Conservation (phyloP, 2,797 vertebrate genomes). For the Aselliscus stoliczkanus region DNA sequence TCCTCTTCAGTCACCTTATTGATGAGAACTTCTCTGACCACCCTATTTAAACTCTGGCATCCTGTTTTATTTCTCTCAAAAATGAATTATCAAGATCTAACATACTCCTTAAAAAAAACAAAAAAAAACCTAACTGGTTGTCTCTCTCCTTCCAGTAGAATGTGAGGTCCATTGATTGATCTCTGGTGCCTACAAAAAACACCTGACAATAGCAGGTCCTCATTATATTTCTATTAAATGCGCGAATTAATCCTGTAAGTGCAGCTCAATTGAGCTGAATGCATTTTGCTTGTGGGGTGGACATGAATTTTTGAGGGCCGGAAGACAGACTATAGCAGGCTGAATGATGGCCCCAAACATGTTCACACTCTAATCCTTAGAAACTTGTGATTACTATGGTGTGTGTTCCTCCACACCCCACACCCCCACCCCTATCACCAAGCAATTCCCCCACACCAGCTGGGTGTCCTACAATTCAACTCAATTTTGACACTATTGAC, state of each 20-base stretch:
- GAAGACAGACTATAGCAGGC: accelerated
- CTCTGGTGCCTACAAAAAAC: neutral
- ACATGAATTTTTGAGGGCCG: neutral
- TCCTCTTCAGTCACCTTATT: neutral
- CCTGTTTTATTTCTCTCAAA: neutral
- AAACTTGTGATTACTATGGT: neutral
- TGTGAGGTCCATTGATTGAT: neutral
- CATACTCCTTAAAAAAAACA: neutral
- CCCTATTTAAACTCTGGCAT: neutral
- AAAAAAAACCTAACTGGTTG: neutral
- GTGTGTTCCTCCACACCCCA: too few species aligned
- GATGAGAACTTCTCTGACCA: neutral
- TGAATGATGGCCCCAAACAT: neutral
- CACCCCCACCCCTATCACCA: neutral
- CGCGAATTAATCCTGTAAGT: too few species aligned
- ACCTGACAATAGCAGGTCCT: neutral
- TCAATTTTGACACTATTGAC: neutral
- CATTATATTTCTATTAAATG: neutral
- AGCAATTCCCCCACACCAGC: neutral
- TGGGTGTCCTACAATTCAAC: neutral
- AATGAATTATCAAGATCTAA: neutral
- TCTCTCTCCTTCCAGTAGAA: neutral
- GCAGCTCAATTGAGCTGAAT: neutral
- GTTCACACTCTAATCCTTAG: neutral
- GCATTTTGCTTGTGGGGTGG: neutral